A percentile compares a stretch with the other conserved stretches of the same genome.
Evolutionary conservation across 30 jellyfish, hydroid and myxozoan genomes (phyloP).

Genomic region (Turritopsis dohrnii): DNA sequence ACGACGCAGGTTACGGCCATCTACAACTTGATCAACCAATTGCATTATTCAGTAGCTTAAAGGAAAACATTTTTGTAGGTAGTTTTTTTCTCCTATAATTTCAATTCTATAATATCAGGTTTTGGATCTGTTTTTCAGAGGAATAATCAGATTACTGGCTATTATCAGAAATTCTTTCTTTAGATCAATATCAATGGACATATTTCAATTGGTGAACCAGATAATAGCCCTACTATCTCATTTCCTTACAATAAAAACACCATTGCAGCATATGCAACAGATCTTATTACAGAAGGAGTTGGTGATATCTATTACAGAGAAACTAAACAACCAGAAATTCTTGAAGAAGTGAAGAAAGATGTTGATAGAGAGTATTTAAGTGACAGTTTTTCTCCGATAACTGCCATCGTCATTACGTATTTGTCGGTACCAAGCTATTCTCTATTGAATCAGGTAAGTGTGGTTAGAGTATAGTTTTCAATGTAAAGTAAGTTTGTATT

Average conservation of each 20-base stretch:
- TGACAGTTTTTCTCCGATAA: background rate
- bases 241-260: background rate
- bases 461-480: too few species aligned
- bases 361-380: background rate
- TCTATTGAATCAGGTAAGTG: background rate
- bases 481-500: too few species aligned
- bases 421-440: background rate
- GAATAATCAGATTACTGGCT: background rate
- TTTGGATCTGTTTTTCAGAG: too few species aligned
- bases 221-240: background rate
- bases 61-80: background rate
- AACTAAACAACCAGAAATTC: background rate
- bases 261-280: background rate
- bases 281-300: background rate
- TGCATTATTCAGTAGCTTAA: background rate
- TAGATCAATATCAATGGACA: background rate
- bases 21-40: background rate
- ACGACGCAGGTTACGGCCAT: background rate
- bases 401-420: background rate
- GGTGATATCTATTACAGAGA: background rate
- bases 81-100: too few species aligned
- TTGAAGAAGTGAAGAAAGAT: background rate
- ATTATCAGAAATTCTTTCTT: background rate
- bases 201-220: background rate
- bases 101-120: too few species aligned